A percentile compares a stretch with the other conserved stretches of the same genome.
These are phyloP conservation scores for Amaurobius ferox DNA, from an alignment of 2,888 invertebrate genomes.

Conservation along the genomic window DNA sequence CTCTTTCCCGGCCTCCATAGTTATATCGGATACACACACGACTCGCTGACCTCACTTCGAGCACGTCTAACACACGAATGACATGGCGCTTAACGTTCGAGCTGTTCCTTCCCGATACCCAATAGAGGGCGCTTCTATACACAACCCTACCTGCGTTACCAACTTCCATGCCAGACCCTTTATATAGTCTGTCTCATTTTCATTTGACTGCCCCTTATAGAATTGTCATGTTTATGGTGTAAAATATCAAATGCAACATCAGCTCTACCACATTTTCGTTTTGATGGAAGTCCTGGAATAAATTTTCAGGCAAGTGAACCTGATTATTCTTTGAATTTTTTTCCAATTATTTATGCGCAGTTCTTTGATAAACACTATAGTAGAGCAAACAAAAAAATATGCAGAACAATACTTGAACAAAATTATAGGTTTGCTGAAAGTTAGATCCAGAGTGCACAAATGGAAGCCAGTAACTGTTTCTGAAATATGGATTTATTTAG, in stretches of 20 bases:
- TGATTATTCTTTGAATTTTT: not conserved
- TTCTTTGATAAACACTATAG: not conserved
- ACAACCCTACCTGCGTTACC: no score
- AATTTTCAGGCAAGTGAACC: not conserved
- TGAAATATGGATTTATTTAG: constrained; percentile 6
- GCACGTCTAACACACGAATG: no score
- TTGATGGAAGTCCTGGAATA: constrained; percentile 1
- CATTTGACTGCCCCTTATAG: no score
- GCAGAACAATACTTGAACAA: not conserved
- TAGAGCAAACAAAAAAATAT: not conserved
- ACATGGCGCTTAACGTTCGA: no score
- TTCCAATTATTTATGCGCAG: not conserved
- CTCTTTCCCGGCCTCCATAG: no score
- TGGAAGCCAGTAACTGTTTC: not conserved
- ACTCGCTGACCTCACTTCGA: no score
- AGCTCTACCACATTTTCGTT: constrained; percentile 4
- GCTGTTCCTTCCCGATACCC: no score
- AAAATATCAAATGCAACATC: not conserved
- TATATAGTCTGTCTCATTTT: no score
- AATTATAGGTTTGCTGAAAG: not conserved
- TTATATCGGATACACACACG: no score
- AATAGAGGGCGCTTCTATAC: no score
- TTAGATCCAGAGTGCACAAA: not conserved
- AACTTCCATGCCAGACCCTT: no score
- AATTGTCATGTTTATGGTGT: not conserved